Conservation (phyloP, 2,113 vertebrate species). For the Pimephales promelas region DNA sequence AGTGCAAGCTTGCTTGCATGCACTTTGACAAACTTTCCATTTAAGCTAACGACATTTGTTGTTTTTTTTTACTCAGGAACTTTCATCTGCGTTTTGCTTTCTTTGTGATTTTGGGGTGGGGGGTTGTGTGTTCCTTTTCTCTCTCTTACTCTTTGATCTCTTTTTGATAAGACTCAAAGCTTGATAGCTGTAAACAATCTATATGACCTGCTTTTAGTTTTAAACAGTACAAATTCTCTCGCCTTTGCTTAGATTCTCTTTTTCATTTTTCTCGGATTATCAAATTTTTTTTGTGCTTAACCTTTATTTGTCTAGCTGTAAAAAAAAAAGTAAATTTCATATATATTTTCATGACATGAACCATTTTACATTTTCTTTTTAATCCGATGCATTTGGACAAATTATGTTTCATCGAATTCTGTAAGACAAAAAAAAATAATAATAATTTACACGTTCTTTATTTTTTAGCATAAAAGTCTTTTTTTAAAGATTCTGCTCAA, state of each 20-base stretch:
- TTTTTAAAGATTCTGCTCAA: background rate
- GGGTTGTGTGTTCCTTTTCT: background rate
- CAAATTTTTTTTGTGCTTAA: background rate
- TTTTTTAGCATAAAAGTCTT: no score
- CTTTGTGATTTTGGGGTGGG: slow-evolving; percentile 11
- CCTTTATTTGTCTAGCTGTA: background rate
- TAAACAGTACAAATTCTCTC: background rate
- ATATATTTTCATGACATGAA: no score
- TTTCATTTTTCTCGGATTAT: background rate
- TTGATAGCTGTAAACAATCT: background rate
- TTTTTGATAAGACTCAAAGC: background rate
- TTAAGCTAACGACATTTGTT: background rate
- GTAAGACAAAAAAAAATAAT: no score
- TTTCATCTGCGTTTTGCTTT: background rate
- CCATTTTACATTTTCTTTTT: no score
- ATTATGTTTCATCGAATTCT: no score
- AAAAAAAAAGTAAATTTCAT: no score
- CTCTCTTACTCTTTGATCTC: slow-evolving; percentile 3
- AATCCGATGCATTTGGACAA: no score
- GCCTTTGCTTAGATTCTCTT: background rate
- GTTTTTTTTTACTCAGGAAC: slow-evolving; percentile 27
- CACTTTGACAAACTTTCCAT: slow-evolving; percentile 36
- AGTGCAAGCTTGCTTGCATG: background rate
- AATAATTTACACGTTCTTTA: no score
- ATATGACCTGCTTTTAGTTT: background rate